Evolutionary conservation across 2,797 vertebrate species (phyloP).

Genomic region (Phrynocephalus vlangalii): DNA sequence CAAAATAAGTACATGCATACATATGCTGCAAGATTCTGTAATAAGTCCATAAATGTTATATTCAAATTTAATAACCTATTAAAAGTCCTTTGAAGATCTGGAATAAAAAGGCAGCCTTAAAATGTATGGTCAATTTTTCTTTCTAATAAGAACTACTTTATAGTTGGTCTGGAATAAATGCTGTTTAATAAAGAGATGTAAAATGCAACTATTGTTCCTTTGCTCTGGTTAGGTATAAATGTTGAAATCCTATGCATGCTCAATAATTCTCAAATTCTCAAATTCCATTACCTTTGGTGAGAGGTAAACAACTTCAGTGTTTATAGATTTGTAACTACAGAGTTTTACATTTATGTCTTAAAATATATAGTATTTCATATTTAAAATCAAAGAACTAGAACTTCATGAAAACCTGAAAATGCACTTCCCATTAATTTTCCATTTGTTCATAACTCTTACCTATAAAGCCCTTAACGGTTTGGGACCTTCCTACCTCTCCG

Average conservation of each 20-base stretch:
- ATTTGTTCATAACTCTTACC: constrained; percentile 3
- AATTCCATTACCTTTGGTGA: not conserved
- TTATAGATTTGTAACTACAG: not conserved
- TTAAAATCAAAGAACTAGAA: constrained; percentile 12
- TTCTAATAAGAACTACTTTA: constrained; percentile 17
- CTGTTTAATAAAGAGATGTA: constrained; percentile 20
- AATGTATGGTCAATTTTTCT: not conserved
- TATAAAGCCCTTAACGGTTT: too few relatives aligned
- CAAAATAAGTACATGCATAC: not conserved
- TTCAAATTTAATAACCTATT: not conserved
- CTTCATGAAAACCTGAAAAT: not conserved
- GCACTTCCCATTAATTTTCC: not conserved
- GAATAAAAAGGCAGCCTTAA: constrained; percentile 22
- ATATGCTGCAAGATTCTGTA: not conserved
- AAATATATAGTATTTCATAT: constrained; percentile 25
- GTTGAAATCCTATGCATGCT: not conserved
- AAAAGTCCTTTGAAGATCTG: not conserved
- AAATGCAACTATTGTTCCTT: constrained; percentile 15
- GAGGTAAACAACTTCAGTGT: not conserved
- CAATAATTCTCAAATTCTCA: not conserved
- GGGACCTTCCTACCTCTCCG: too few relatives aligned
- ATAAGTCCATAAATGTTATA: not conserved
- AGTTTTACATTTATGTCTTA: constrained; percentile 6
- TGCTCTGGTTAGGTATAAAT: not conserved
- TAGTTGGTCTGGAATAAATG: not conserved